Percentiles rank a stretch among this genome's conserved stretches.
These are phyloP conservation scores for Thymelicus lineola DNA, from an alignment of 2,888 invertebrate species.

Conservation along the genomic window DNA sequence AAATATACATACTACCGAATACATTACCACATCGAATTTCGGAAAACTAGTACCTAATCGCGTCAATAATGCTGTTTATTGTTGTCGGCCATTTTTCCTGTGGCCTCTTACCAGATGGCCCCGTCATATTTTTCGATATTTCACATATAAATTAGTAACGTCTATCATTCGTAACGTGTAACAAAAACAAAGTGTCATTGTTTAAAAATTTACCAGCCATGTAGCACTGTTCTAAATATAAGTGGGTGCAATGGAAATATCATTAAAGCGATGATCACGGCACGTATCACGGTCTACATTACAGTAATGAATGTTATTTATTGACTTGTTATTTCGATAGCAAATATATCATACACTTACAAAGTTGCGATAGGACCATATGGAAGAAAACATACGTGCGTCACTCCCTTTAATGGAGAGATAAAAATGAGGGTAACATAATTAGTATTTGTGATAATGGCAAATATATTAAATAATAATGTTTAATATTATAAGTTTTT, in stretches of 20 bases:
- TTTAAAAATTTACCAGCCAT: no score
- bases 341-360: slow-evolving; percentile 32
- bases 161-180: no score
- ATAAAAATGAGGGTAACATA: slow-evolving; percentile 21
- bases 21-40: no score
- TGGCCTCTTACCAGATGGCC: no score
- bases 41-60: no score
- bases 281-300: slow-evolving; percentile 18
- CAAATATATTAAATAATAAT: not conserved
- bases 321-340: slow-evolving; percentile 41
- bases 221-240: slow-evolving; percentile 12
- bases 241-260: slow-evolving; percentile 17
- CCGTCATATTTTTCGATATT: no score
- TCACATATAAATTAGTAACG: no score
- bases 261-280: slow-evolving; percentile 13
- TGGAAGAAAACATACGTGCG: slow-evolving; percentile 25
- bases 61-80: no score
- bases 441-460: not conserved
- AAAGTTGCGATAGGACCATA: slow-evolving; percentile 30
- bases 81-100: no score
- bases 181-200: no score
- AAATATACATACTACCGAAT: no score
- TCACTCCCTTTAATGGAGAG: slow-evolving; percentile 16
- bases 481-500: not conserved
- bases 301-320: slow-evolving; percentile 37